phyloP scores from a whole-genome alignment of 2,113 vertebrate genomes.

The Dromiciops gliroides region DNA sequence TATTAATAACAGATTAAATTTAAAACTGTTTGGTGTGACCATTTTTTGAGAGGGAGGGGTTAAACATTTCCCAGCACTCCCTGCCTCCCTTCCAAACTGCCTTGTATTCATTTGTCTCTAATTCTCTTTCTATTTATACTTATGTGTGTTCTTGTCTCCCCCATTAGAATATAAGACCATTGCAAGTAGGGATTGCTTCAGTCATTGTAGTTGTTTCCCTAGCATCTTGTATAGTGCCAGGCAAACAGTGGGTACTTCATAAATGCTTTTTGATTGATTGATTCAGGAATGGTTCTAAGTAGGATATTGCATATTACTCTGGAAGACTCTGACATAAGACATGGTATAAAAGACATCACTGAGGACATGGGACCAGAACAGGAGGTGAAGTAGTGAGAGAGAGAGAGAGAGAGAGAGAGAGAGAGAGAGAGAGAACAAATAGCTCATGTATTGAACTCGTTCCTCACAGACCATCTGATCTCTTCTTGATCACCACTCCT shows the following conservation, averaged over 20 bases:
- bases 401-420: neutral
- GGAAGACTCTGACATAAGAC: neutral
- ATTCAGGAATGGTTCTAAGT: neutral
- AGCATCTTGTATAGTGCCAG: neutral
- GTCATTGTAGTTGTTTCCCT: neutral
- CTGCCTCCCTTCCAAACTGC: neutral
- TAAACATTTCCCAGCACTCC: neutral
- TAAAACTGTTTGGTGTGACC: neutral
- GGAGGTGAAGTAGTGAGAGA: neutral
- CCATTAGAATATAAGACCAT: neutral
- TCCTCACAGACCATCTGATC: neutral
- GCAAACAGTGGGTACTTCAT: neutral
- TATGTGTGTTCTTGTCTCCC: neutral
- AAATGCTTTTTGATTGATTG: neutral
- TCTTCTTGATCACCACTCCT: neutral
- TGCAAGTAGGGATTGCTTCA: neutral
- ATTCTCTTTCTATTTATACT: neutral
- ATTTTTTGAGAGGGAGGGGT: no score
- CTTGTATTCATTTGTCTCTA: neutral
- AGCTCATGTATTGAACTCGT: neutral
- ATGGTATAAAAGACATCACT: neutral
- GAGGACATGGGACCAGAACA: neutral
- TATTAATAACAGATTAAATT: neutral
- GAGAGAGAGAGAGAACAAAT: neutral
- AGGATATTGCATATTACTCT: neutral